Evolutionary conservation across 2,888 invertebrate genomes (phyloP).

Genomic region (Heterodera filipjevi): DNA sequence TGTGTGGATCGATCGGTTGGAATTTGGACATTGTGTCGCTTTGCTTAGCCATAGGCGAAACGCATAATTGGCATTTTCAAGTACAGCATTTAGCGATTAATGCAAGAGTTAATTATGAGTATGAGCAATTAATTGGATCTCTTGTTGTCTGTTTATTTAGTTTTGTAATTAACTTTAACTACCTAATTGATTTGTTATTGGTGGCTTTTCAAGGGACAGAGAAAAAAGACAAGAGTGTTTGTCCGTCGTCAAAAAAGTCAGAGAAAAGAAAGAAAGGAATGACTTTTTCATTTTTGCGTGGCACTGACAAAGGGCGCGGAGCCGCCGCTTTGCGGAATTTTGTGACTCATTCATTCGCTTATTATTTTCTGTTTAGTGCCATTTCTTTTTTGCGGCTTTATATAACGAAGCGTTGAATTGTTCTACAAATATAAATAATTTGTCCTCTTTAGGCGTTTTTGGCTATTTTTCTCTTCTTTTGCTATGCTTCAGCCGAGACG

Average conservation of each 20-base stretch:
- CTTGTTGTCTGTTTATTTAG: too few species aligned
- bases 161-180: too few species aligned
- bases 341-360: not conserved
- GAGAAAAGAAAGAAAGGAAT: not conserved
- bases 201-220: not conserved
- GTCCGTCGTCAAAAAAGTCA: not conserved
- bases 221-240: not conserved
- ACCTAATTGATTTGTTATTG: too few species aligned
- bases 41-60: too few species aligned
- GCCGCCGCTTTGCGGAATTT: not conserved
- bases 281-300: not conserved
- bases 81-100: too few species aligned
- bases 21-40: too few species aligned
- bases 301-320: not conserved
- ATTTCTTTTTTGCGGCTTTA: not conserved
- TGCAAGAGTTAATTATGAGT: too few species aligned
- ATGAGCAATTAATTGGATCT: too few species aligned
- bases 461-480: not conserved
- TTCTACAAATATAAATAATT: not conserved
- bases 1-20: too few species aligned
- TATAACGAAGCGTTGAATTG: not conserved
- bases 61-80: too few species aligned
- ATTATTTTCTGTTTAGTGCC: not conserved
- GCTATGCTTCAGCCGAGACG: conserved; percentile 2
- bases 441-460: too few species aligned